These are phyloP conservation scores for Rhorus exstirpatorius DNA, from an alignment of 2,888 invertebrate genomes.

Conservation along the genomic window DNA sequence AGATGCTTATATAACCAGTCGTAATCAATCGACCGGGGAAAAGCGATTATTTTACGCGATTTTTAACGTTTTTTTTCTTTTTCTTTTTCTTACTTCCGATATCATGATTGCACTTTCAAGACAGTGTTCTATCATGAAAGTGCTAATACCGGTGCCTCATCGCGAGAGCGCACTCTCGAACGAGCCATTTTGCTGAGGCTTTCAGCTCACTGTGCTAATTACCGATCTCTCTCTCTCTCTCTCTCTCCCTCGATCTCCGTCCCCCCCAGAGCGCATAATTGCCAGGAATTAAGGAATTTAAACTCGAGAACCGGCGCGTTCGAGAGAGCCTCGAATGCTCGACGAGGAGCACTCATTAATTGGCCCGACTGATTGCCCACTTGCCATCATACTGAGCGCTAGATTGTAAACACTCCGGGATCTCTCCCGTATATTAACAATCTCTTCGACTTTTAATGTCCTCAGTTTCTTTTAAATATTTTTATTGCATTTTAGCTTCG, in stretches of 20 bases:
- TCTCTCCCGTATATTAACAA: conserved; percentile 56
- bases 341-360: conserved; percentile 78
- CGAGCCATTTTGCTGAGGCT: conserved; percentile 30
- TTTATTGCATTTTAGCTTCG: conserved; percentile 4
- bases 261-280: conserved; percentile 77
- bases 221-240: conserved; percentile 45
- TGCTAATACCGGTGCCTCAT: conserved; percentile 35
- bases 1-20: not conserved
- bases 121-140: conserved; percentile 5
- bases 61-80: not conserved
- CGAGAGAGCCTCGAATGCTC: conserved; percentile 57
- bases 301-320: conserved; percentile 68
- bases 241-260: not conserved
- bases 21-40: not conserved
- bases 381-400: conserved; percentile 76
- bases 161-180: conserved; percentile 17
- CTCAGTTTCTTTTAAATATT: not conserved
- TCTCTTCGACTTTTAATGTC: conserved; percentile 63
- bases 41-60: not conserved
- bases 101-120: not conserved
- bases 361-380: conserved; percentile 80
- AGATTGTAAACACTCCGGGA: conserved; percentile 82
- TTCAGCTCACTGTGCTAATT: conserved; percentile 63
- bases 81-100: not conserved
- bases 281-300: conserved; percentile 81